These are phyloP conservation scores for Phyllostomus discolor DNA, from an alignment of 2,113 vertebrate genomes.

Conservation along the genomic window DNA sequence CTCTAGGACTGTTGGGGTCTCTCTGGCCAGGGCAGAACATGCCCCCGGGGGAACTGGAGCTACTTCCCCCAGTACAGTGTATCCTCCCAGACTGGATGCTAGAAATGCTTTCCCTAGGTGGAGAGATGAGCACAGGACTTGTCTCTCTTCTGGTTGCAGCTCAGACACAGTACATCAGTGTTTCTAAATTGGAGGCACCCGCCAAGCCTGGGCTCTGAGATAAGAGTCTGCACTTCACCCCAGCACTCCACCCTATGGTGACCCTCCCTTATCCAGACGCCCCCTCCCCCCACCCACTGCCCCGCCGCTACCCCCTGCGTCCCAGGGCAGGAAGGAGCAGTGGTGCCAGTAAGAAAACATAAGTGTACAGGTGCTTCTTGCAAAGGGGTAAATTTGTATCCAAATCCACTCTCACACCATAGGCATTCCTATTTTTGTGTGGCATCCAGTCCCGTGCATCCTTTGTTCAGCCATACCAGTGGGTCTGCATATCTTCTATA, in stretches of 20 bases:
- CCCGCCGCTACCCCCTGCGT: too few species aligned
- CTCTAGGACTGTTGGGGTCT: not conserved
- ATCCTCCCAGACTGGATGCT: too few species aligned
- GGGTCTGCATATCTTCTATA: not conserved
- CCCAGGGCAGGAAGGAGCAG: conserved; percentile 46
- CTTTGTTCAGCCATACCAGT: not conserved
- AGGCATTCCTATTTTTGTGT: not conserved
- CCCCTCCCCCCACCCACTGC: not conserved
- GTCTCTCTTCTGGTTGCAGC: not conserved
- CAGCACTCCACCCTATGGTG: conserved; percentile 36
- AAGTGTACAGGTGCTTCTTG: not conserved
- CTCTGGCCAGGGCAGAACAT: not conserved
- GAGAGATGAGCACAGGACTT: not conserved
- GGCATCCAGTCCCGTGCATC: not conserved
- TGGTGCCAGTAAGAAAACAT: not conserved
- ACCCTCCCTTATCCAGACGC: conserved; percentile 64
- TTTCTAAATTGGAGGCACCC: not conserved
- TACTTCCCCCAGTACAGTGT: not conserved
- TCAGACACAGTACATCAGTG: not conserved
- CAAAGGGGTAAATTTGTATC: not conserved
- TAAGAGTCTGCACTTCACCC: conserved; percentile 56
- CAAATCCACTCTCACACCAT: not conserved
- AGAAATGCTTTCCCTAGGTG: not conserved
- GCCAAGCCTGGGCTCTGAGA: conserved; percentile 44
- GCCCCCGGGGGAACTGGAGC: not conserved